phyloP scores from a whole-genome alignment of 2,888 invertebrate genomes.

The Macrosiphum euphorbiae region DNA sequence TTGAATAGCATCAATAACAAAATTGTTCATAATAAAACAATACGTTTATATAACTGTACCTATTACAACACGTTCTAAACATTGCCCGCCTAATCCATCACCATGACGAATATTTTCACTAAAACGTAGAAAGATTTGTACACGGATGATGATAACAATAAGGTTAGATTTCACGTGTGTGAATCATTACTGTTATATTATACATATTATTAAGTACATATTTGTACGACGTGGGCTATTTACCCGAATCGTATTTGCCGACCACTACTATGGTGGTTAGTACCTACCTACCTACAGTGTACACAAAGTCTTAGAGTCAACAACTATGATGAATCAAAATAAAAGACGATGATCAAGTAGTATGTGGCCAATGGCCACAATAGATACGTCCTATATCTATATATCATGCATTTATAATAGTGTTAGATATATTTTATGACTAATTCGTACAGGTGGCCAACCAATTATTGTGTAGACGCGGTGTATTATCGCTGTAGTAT shows the following conservation, averaged over 20 bases:
- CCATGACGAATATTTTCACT: not conserved
- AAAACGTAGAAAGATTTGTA: not conserved
- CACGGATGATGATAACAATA: not conserved
- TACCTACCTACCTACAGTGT: not conserved
- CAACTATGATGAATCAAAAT: not conserved
- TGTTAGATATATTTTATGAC: not conserved
- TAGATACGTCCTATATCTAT: too few relatives aligned
- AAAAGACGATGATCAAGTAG: not conserved
- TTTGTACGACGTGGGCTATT: not conserved
- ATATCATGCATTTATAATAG: too few relatives aligned
- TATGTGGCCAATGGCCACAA: not conserved
- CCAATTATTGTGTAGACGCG: not conserved
- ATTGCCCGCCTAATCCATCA: not conserved
- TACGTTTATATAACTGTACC: not conserved
- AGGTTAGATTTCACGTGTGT: too few relatives aligned
- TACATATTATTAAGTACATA: too few relatives aligned
- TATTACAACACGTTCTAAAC: not conserved
- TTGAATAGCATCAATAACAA: too few relatives aligned
- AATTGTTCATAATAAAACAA: too few relatives aligned
- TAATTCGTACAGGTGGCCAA: not conserved
- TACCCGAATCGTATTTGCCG: not conserved
- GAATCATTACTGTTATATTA: too few relatives aligned
- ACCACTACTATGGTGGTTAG: not conserved
- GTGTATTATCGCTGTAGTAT: not conserved
- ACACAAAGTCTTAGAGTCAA: not conserved